phyloP scores from a whole-genome alignment of 2,888 invertebrate species.

The Rhodophaea formosa region DNA sequence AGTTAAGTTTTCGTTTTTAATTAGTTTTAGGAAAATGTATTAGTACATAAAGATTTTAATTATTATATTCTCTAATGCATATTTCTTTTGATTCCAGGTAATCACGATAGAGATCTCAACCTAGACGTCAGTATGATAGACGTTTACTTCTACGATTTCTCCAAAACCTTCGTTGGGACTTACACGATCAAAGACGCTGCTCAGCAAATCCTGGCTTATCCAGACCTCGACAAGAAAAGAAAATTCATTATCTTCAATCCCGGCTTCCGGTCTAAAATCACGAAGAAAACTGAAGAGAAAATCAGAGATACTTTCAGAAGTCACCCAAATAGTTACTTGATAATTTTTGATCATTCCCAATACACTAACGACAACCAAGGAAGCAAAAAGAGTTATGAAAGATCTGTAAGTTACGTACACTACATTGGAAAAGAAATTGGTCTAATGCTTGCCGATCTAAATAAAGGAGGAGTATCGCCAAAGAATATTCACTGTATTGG shows the following conservation, averaged over 20 bases:
- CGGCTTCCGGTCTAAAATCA: slow-evolving; percentile 65
- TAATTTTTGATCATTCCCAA: slow-evolving; percentile 68
- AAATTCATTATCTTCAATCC: slow-evolving; percentile 63
- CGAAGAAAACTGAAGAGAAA: slow-evolving; percentile 57
- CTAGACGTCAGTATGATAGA: slow-evolving; percentile 59
- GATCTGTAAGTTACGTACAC: slow-evolving; percentile 64
- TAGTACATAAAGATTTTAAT: no score
- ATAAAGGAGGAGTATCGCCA: slow-evolving; percentile 50
- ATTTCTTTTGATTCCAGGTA: slow-evolving; percentile 45
- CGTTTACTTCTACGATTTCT: slow-evolving; percentile 63
- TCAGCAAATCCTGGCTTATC: slow-evolving; percentile 48
- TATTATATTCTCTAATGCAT: no score
- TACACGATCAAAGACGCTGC: slow-evolving; percentile 57
- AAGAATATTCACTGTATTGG: slow-evolving; percentile 67
- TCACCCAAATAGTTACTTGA: slow-evolving; percentile 62
- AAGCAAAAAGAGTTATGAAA: slow-evolving; percentile 59
- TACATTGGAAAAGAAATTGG: slow-evolving; percentile 66
- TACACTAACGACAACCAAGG: slow-evolving; percentile 65
- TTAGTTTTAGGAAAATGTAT: no score
- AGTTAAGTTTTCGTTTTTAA: no score
- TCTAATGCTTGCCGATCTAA: slow-evolving; percentile 48
- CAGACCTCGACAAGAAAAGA: slow-evolving; percentile 49
- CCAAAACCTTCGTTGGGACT: slow-evolving; percentile 40
- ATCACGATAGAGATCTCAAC: slow-evolving; percentile 49
- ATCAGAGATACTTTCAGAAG: slow-evolving; percentile 58